Conservation (phyloP, 2,797 vertebrate genomes). For the Oophaga sylvatica region DNA sequence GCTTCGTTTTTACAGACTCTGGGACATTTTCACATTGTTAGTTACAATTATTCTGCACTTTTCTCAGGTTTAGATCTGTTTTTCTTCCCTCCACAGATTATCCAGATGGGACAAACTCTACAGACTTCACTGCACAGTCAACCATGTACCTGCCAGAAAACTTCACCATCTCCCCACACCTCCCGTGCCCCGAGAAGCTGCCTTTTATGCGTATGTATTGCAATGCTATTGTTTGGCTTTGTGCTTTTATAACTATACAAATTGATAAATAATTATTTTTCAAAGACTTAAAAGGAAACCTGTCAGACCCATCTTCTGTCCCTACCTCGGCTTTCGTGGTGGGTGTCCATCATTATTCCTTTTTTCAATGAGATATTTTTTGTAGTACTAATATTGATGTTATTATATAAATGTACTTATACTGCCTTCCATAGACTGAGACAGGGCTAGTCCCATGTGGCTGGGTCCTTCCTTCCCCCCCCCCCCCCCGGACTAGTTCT, state of each 20-base stretch:
- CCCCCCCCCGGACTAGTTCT: too few species aligned
- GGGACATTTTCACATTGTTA: neutral
- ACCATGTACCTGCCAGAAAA: slow-evolving; percentile 94
- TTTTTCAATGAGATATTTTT: too few species aligned
- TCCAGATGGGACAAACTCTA: slow-evolving; percentile 92
- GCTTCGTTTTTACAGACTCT: neutral
- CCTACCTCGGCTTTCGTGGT: too few species aligned
- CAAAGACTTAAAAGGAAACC: too few species aligned
- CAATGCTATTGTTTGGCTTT: neutral
- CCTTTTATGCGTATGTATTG: slow-evolving; percentile 95
- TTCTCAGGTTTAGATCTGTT: neutral
- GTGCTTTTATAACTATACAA: neutral
- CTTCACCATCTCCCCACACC: slow-evolving; percentile 89
- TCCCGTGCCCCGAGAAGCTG: slow-evolving; percentile 92
- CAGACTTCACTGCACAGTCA: slow-evolving; percentile 89
- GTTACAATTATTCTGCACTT: neutral
- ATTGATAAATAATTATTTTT: too few species aligned
- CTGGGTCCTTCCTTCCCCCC: too few species aligned
- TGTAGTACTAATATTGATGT: too few species aligned
- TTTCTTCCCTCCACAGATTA: slow-evolving; percentile 81
- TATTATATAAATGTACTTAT: too few species aligned
- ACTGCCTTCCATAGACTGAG: too few species aligned
- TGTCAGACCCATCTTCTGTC: too few species aligned
- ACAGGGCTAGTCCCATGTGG: too few species aligned
- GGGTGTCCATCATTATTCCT: too few species aligned